Conservation (phyloP, 2,113 vertebrate genomes). For the Zosterops lateralis region DNA sequence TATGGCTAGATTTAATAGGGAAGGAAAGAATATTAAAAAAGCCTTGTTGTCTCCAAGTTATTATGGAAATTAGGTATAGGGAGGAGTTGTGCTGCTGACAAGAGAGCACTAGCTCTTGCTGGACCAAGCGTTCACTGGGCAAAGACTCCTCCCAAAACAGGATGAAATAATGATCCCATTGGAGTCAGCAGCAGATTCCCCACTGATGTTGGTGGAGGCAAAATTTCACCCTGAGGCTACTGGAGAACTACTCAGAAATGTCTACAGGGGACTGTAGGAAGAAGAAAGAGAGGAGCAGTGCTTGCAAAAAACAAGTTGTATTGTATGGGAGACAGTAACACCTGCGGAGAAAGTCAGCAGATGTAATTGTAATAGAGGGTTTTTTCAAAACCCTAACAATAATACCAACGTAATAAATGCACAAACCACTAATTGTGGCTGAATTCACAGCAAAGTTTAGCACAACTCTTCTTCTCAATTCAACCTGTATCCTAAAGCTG, state of each 20-base stretch:
- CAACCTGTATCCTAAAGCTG: not conserved
- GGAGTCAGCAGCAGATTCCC: not conserved
- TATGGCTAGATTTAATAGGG: not conserved
- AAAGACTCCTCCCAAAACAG: not conserved
- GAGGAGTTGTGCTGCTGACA: not conserved
- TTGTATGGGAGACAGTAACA: not conserved
- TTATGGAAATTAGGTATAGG: not conserved
- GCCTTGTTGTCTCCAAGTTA: not conserved
- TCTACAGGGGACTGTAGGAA: not conserved
- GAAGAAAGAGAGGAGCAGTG: not conserved
- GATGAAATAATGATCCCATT: not conserved
- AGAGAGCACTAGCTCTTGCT: not conserved
- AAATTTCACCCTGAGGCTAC: not conserved
- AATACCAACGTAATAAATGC: not conserved
- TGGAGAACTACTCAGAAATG: not conserved
- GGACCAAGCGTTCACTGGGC: not conserved
- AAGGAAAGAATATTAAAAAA: not conserved
- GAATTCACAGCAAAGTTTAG: not conserved
- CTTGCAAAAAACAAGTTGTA: not conserved
- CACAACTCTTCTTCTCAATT: not conserved
- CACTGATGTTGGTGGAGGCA: not conserved
- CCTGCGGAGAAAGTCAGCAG: not conserved
- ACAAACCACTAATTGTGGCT: not conserved
- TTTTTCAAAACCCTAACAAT: not conserved
- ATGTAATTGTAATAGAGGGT: not conserved